These are phyloP conservation scores for Ornithoptera alexandrae DNA, from an alignment of 2,888 invertebrate species.

Conservation along the genomic window DNA sequence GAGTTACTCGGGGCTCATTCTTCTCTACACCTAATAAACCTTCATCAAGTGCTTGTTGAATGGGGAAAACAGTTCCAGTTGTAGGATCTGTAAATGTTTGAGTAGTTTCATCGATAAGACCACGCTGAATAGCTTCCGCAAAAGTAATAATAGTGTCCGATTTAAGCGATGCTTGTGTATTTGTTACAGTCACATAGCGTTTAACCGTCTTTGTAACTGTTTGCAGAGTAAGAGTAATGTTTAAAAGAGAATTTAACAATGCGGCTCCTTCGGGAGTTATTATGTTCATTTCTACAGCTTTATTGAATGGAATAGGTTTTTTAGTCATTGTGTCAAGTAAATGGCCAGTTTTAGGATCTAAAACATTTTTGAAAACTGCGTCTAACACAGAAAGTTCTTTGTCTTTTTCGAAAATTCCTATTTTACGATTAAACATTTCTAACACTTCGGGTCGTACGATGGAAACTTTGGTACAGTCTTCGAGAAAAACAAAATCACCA, in stretches of 20 bases:
- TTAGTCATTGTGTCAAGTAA: conserved; percentile 87
- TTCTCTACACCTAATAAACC: conserved; percentile 84
- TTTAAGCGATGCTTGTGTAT: conserved; percentile 80
- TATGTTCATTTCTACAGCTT: conserved; percentile 90
- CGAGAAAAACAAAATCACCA: conserved; percentile 87
- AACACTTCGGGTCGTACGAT: conserved; percentile 91
- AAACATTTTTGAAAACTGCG: conserved; percentile 90
- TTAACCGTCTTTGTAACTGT: conserved; percentile 92
- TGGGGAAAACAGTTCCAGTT: conserved; percentile 85
- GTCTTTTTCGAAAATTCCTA: conserved; percentile 89
- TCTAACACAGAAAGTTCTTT: conserved; percentile 91
- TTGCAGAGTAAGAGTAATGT: conserved; percentile 92
- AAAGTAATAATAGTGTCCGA: conserved; percentile 84
- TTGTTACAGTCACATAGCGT: conserved; percentile 88
- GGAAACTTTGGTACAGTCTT: conserved; percentile 88
- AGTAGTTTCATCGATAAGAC: conserved; percentile 88
- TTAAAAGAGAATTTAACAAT: conserved; percentile 89
- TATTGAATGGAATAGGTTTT: conserved; percentile 88
- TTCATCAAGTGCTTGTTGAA: conserved; percentile 88
- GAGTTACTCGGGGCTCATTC: conserved; percentile 65
- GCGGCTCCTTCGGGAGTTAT: conserved; percentile 94
- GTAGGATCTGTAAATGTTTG: conserved; percentile 89
- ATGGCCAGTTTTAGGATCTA: conserved; percentile 94
- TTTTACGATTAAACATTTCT: conserved; percentile 90
- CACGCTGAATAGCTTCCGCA: conserved; percentile 87